Conservation (phyloP, 30 jellyfish, hydroid and myxozoan genomes). For the Chrysaora quinquecirrha region DNA sequence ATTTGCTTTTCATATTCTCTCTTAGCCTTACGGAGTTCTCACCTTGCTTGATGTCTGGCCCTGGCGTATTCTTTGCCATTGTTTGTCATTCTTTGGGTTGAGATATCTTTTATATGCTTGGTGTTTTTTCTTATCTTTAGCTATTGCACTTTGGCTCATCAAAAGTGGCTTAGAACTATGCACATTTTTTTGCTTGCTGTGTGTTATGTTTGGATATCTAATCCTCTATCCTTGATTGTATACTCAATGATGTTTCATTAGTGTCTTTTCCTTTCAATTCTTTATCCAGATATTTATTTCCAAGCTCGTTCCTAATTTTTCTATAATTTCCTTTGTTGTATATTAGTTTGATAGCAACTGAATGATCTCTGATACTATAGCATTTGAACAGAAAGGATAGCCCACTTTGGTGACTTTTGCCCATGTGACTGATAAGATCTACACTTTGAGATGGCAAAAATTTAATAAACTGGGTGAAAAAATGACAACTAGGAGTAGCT, state of each 20-base stretch:
- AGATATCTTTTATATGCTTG: slow-evolving; percentile 27
- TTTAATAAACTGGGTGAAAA: no score
- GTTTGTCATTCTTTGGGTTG: slow-evolving; percentile 14
- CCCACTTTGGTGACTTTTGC: slow-evolving; percentile 12
- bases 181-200: slow-evolving; percentile 15
- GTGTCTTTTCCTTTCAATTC: slow-evolving; percentile 35
- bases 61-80: slow-evolving; percentile 18
- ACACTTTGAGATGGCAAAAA: no score
- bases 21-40: slow-evolving; percentile 29
- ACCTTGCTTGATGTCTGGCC: slow-evolving; percentile 5
- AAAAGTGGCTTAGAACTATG: slow-evolving; percentile 22
- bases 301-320: slow-evolving; percentile 9
- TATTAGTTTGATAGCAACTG: neutral
- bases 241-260: slow-evolving; percentile 12
- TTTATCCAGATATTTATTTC: slow-evolving; percentile 24
- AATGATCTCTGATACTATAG: neutral
- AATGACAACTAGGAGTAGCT: no score
- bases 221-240: slow-evolving; percentile 16
- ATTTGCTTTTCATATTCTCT: slow-evolving; percentile 33
- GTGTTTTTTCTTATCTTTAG: slow-evolving; percentile 18
- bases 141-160: slow-evolving; percentile 29
- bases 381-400: neutral
- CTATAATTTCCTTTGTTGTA: neutral
- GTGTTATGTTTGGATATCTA: slow-evolving; percentile 13
- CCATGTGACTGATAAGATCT: neutral